Conservation (phyloP, 2,797 vertebrate genomes). For the Gobio occitaniae region DNA sequence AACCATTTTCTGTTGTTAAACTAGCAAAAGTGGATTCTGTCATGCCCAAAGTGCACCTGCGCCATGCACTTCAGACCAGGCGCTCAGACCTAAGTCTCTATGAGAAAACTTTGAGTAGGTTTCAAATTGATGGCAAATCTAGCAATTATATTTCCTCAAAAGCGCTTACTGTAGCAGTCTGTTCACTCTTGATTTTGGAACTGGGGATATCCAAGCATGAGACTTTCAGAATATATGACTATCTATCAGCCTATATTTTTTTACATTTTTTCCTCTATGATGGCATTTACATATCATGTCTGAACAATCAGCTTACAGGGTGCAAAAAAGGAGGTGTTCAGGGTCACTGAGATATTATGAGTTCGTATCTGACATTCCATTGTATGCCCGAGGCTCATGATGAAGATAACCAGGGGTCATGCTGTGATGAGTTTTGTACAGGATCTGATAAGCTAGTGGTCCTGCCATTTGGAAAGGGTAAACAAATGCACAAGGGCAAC, state of each 20-base stretch:
- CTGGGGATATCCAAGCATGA: not conserved
- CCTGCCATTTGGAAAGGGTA: constrained; percentile 11
- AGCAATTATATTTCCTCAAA: not conserved
- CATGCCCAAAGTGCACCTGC: too few relatives aligned
- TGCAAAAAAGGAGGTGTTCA: not conserved
- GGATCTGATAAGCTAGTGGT: constrained; percentile 12
- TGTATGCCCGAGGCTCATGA: not conserved
- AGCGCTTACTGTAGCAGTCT: not conserved
- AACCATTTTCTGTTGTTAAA: too few relatives aligned
- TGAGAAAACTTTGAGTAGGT: not conserved
- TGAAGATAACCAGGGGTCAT: not conserved
- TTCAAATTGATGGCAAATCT: not conserved
- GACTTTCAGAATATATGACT: too few relatives aligned
- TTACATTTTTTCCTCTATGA: not conserved
- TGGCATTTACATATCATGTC: not conserved
- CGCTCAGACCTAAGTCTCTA: not conserved
- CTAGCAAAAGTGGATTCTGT: too few relatives aligned
- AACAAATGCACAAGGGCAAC: not conserved
- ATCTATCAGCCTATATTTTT: not conserved
- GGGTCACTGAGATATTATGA: not conserved
- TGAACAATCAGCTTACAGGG: not conserved
- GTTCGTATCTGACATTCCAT: not conserved
- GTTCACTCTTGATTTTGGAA: not conserved
- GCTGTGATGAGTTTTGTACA: not conserved
- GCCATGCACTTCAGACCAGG: too few relatives aligned